Conservation (phyloP, 2,113 vertebrate species). For the Peromyscus polionotus region DNA sequence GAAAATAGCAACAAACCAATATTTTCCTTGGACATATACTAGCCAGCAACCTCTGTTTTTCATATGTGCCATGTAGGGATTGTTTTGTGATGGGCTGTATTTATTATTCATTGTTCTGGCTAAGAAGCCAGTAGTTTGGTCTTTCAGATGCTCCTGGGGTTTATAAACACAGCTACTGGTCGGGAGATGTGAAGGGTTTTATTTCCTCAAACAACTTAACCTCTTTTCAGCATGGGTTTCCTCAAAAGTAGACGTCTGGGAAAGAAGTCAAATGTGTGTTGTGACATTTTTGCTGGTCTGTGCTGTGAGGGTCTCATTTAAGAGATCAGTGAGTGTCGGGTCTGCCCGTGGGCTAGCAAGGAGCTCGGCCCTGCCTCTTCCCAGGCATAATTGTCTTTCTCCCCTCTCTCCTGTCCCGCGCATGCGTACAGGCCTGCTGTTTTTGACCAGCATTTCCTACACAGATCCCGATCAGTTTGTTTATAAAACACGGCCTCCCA, state of each 20-base stretch:
- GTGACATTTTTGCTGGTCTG: not conserved
- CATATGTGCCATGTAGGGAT: conserved; percentile 5
- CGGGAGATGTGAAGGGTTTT: not conserved
- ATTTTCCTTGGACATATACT: conserved; percentile 9
- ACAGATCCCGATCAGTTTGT: conserved; percentile 91
- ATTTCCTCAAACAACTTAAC: conserved; percentile 16
- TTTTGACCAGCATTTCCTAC: conserved; percentile 91
- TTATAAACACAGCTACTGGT: not conserved
- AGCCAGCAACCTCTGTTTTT: not conserved
- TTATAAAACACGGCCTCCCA: conserved; percentile 90
- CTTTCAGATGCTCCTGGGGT: not conserved
- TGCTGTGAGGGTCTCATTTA: conserved; percentile 28
- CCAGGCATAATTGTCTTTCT: conserved; percentile 73
- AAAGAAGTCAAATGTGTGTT: conserved; percentile 1
- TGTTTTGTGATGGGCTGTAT: not conserved
- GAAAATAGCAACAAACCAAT: not conserved
- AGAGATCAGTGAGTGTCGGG: not conserved
- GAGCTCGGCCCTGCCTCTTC: conserved; percentile 59
- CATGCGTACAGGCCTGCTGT: conserved; percentile 89
- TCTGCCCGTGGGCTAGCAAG: not conserved
- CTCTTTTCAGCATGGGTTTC: conserved; percentile 57
- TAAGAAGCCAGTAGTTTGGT: not conserved
- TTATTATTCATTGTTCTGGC: not conserved
- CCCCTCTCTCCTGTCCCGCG: conserved; percentile 74
- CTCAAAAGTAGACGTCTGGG: not conserved